phyloP scores from a whole-genome alignment of 2,797 vertebrate genomes.

The Ataeniobius toweri region DNA sequence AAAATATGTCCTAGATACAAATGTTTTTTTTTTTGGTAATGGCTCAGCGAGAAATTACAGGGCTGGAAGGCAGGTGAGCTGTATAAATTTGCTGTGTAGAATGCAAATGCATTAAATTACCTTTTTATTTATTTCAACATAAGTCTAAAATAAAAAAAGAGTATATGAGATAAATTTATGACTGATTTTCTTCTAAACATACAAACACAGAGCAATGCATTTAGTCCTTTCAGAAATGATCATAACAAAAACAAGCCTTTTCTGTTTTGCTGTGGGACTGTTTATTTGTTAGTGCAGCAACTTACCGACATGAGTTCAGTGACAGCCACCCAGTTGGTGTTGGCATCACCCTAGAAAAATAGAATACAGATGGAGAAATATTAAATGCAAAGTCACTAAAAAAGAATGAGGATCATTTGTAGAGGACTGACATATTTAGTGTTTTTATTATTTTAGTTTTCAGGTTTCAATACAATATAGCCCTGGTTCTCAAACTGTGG shows the following conservation, averaged over 20 bases:
- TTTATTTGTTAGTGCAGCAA: slow-evolving; percentile 42
- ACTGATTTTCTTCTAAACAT: not conserved
- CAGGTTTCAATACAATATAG: not conserved
- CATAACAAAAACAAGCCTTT: not conserved
- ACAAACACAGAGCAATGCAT: not conserved
- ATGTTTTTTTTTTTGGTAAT: not conserved
- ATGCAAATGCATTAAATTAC: not conserved
- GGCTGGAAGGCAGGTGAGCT: not conserved
- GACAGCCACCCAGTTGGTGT: slow-evolving; percentile 90
- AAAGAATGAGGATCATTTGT: not conserved
- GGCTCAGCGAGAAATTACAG: not conserved
- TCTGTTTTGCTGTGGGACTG: not conserved
- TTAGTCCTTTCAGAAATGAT: not conserved
- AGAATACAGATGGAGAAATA: slow-evolving; percentile 36
- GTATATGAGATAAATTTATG: not conserved
- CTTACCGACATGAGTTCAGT: slow-evolving; percentile 87
- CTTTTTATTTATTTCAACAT: not conserved
- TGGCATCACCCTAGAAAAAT: slow-evolving; percentile 77
- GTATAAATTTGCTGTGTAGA: not conserved
- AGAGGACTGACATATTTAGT: not conserved
- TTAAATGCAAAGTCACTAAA: not conserved
- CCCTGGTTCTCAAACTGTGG: not conserved
- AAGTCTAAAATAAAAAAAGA: not conserved
- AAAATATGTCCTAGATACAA: slow-evolving; percentile 25
- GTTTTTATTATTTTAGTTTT: not conserved